phyloP scores from a whole-genome alignment of 2,888 invertebrate genomes.

The Rhynchonema sp. region DNA sequence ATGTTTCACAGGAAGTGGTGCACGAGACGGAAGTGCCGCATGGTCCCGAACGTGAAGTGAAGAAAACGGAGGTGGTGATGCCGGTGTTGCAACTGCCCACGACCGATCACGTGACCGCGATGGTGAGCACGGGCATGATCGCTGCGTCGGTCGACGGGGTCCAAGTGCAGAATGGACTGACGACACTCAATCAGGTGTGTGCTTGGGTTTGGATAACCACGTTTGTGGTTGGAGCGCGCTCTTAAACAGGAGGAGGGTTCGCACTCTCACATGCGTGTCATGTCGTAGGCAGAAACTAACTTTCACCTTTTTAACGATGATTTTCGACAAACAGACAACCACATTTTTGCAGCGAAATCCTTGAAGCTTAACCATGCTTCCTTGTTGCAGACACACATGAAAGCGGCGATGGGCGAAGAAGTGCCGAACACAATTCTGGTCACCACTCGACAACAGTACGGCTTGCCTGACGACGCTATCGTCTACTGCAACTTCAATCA shows the following conservation, averaged over 20 bases:
- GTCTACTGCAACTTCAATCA: constrained; percentile 99
- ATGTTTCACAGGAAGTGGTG: too few relatives aligned
- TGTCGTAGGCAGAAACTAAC: too few relatives aligned
- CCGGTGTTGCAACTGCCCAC: constrained; percentile 84
- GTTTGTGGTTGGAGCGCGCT: too few relatives aligned
- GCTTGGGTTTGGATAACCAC: too few relatives aligned
- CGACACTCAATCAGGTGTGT: constrained; percentile 47
- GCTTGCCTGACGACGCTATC: constrained; percentile 64
- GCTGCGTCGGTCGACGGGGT: constrained; percentile 65
- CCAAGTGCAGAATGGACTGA: constrained; percentile 76
- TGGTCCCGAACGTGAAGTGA: constrained; percentile 21
- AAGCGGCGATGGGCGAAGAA: constrained; percentile 87
- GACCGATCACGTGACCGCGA: constrained; percentile 59
- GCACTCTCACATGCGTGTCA: too few relatives aligned
- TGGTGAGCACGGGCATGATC: constrained; percentile 71
- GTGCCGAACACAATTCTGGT: constrained; percentile 74
- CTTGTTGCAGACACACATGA: constrained; percentile 50
- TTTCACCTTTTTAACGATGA: too few relatives aligned
- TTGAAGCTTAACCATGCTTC: too few relatives aligned
- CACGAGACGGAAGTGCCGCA: constrained; percentile 22
- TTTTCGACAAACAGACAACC: too few relatives aligned
- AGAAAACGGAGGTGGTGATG: constrained; percentile 45
- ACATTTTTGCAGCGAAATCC: too few relatives aligned
- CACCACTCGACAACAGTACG: constrained; percentile 81
- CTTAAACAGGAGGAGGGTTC: too few relatives aligned